Evolutionary conservation across 2,888 invertebrate genomes (phyloP), one percentile per base, ranked within the genome.

Genomic region (Drosophila helvetica): DNA sequence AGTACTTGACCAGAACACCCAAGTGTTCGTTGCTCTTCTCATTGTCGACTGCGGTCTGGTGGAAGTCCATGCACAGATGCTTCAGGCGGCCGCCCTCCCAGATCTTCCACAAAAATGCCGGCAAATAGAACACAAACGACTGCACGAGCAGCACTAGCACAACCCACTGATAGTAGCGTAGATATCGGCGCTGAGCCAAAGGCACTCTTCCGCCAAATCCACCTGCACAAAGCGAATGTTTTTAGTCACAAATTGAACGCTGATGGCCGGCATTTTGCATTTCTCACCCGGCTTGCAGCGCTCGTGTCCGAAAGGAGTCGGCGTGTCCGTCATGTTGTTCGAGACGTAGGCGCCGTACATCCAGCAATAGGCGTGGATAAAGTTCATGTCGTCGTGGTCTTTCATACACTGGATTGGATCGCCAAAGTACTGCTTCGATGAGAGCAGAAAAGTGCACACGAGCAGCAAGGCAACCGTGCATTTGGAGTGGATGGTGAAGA

Each of bases 361-460:
- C 96, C 96, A 96, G 91, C 96, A 96, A 90, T 94, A 96, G 59
- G 95, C 94, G 82, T 96, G 95, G 9, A 96, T 93, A 30, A 95
- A 94, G 55, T 95, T 94, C 71, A 93, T 93, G 55, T 94, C 76
- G 6, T 93, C 92, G 17, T 92, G 91, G 46, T 93, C 93, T 7
- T 93, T 93, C 89, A 94, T 93, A 90, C 97, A 97, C 82, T 95
- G 94, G 57, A 97, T 96, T 0, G 97, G 96, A 81, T 97, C 96
- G 0, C 97, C 97, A 82, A 97, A 96, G 92, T 96, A 96, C 91
- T 97, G 96, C 86, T 96, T 96, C 15, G 96, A 95, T 25, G 96
- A 95, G 50, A 97, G 94, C 80, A 97, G 90, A 81, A 96, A 92
- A 1, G 96, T 95, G 91, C 95, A 96, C 25, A 95, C 93, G 46